phyloP scores from a whole-genome alignment of 2,797 vertebrate genomes.

The Poeciliopsis turneri region DNA sequence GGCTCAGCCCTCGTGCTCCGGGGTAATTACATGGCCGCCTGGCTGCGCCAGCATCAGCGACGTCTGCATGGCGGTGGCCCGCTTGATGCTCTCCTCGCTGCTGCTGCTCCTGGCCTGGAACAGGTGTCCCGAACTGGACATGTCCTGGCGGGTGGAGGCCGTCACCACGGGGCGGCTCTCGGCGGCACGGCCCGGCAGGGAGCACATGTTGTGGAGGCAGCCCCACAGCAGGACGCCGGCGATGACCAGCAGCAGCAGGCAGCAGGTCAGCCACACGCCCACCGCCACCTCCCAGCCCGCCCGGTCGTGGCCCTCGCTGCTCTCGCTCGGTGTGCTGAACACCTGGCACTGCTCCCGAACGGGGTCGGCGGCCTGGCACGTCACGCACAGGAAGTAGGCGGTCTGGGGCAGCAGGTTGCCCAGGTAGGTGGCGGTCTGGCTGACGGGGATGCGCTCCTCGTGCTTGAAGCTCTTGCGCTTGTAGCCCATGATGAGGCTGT shows the following conservation, averaged over 20 bases:
- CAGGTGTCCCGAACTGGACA: constrained; percentile 45
- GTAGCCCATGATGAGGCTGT: constrained; percentile 84
- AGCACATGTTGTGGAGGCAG: constrained; percentile 83
- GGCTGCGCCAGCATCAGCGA: constrained; percentile 63
- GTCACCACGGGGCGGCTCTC: constrained; percentile 36
- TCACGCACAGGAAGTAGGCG: constrained; percentile 88
- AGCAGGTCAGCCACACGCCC: constrained; percentile 89
- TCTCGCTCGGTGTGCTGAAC: constrained; percentile 83
- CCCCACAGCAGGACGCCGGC: constrained; percentile 83
- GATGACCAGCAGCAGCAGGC: constrained; percentile 85
- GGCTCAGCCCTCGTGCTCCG: constrained; percentile 72
- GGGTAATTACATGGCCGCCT: constrained; percentile 23
- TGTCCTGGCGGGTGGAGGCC: constrained; percentile 32
- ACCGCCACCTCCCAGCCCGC: constrained; percentile 84
- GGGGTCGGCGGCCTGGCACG: constrained; percentile 87
- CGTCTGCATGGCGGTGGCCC: constrained; percentile 65
- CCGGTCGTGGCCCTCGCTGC: constrained; percentile 58
- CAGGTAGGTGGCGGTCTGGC: constrained; percentile 82
- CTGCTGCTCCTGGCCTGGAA: constrained; percentile 55
- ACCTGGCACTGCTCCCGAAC: constrained; percentile 86
- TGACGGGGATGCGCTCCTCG: constrained; percentile 87
- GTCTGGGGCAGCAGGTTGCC: constrained; percentile 87
- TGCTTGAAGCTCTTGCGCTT: constrained; percentile 86
- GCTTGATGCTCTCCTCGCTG: constrained; percentile 62
- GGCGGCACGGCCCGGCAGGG: constrained; percentile 45